A percentile compares a stretch with the other conserved stretches of the same genome.
Evolutionary conservation across 2,113 vertebrate genomes (phyloP).

Genomic region (Vidua macroura): DNA sequence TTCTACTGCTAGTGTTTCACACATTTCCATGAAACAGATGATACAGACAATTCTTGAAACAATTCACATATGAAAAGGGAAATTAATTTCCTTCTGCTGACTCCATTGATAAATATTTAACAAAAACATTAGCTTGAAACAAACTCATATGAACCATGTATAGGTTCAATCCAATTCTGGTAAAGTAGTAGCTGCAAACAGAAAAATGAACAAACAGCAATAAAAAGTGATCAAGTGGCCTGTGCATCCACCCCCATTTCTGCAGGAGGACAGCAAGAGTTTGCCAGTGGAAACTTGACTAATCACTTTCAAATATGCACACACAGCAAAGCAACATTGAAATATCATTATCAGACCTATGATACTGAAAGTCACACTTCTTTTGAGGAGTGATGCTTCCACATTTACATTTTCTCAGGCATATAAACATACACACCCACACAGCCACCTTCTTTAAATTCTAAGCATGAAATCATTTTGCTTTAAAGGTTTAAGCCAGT

Average conservation of each 20-base stretch:
- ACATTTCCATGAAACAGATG: background rate
- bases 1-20: background rate
- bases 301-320: background rate
- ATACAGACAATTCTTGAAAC: constrained; percentile 2
- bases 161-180: background rate
- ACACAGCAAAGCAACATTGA: accelerated
- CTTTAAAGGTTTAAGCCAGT: background rate
- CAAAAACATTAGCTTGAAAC: background rate
- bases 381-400: background rate
- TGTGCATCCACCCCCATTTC: background rate
- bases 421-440: background rate
- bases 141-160: background rate
- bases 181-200: background rate
- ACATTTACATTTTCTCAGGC: background rate
- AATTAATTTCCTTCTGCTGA: background rate
- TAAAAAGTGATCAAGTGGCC: background rate
- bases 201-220: background rate
- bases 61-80: background rate
- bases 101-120: background rate
- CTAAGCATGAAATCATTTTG: background rate
- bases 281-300: background rate
- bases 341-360: background rate
- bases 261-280: background rate
- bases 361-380: background rate
- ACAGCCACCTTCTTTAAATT: background rate